A percentile compares a stretch with the other conserved stretches of the same genome.
Conservation (phyloP, 2,797 vertebrate species). For the Paratrypauchen microcephalus region DNA sequence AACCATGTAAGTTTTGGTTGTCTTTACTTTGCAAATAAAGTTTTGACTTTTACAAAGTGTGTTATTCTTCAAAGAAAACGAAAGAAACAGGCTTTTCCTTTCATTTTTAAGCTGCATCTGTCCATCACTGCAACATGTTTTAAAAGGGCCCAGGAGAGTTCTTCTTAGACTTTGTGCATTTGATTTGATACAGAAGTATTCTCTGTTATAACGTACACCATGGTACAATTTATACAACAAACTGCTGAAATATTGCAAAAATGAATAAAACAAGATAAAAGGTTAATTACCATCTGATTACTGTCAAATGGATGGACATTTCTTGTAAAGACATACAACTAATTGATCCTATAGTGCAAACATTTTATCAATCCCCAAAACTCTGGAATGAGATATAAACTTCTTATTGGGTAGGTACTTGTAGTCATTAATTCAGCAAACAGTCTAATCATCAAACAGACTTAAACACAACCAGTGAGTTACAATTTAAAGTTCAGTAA, state of each 20-base stretch:
- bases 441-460: too few relatives aligned
- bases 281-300: not conserved
- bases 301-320: not conserved
- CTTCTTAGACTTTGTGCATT: conserved; percentile 1
- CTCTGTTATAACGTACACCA: not conserved
- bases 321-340: not conserved
- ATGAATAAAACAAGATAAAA: not conserved
- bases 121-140: conserved; percentile 2
- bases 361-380: not conserved
- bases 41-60: not conserved
- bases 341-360: not conserved
- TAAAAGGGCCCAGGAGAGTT: not conserved
- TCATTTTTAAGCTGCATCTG: conserved; percentile 1
- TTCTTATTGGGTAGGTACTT: too few relatives aligned
- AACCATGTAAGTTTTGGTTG: not conserved
- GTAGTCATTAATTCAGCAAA: too few relatives aligned
- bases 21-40: not conserved
- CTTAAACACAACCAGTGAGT: too few relatives aligned
- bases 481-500: not conserved
- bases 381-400: too few relatives aligned
- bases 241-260: not conserved
- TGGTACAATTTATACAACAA: not conserved
- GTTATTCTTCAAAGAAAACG: not conserved
- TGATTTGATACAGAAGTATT: not conserved
- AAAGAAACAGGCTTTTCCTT: not conserved